Conservation (phyloP, 2,797 vertebrate species). For the Platalea minor region DNA sequence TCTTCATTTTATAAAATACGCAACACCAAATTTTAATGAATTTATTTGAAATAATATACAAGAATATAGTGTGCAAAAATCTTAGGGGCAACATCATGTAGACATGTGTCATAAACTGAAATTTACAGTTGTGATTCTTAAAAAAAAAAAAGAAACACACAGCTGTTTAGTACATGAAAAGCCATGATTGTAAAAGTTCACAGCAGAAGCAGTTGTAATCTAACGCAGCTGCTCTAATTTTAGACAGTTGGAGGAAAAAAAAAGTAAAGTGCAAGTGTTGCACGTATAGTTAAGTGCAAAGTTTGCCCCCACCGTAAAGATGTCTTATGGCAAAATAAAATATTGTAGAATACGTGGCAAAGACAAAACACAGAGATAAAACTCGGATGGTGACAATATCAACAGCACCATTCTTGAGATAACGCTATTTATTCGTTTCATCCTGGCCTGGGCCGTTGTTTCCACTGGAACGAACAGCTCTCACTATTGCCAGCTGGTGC, state of each 20-base stretch:
- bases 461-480: not conserved
- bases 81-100: conserved; percentile 85
- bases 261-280: conserved; percentile 95
- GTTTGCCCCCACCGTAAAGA: conserved; percentile 80
- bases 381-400: conserved; percentile 71
- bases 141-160: conserved; percentile 64
- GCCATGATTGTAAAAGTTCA: conserved; percentile 77
- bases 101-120: conserved; percentile 78
- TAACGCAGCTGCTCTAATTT: conserved; percentile 69
- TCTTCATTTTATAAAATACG: not conserved
- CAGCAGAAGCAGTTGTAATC: conserved; percentile 74
- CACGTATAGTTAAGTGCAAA: conserved; percentile 84
- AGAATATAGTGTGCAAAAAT: conserved; percentile 97
- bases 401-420: conserved; percentile 75
- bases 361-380: conserved; percentile 68
- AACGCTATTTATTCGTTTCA: conserved; percentile 54
- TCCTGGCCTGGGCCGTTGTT: not conserved
- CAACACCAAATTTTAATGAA: conserved; percentile 75
- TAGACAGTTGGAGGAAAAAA: conserved; percentile 74
- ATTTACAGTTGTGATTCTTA: conserved; percentile 81
- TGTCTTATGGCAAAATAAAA: conserved; percentile 74
- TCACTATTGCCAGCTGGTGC: conserved; percentile 44
- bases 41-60: conserved; percentile 99
- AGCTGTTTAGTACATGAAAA: conserved; percentile 76
- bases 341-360: conserved; percentile 72